Evolutionary conservation across 2,113 vertebrate species (phyloP), one percentile per base, ranked within the genome.

Genomic region (Epinephelus lanceolatus): DNA sequence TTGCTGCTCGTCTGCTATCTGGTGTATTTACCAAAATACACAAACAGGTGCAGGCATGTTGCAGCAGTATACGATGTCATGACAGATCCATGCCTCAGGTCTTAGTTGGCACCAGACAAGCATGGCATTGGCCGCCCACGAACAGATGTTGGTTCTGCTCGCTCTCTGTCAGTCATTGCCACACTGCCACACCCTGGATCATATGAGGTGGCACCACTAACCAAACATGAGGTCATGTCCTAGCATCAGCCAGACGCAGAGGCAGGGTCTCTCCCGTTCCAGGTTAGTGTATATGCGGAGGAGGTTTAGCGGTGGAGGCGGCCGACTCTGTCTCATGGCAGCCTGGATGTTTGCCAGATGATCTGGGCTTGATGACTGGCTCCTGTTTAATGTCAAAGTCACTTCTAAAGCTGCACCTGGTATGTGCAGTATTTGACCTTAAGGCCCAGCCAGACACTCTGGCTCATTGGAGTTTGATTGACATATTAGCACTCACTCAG

Each of bases 331-430:
- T 84, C 83, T 88, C 85, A 80, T 75, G 65, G 66, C 81, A 66
- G 82, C 59, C 77, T 88, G 91, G 91, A 89, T 68, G 80, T 45
- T 85, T 91, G 82, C 94, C 92, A 86, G 90, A 86, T 84, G 85
- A 89, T 83, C 67, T 56, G 6, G 57, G 82, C 85, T 78, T 78
- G 90, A 86, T 85, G 90, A 83, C 86, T 82, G 90, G 82, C 90
- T 93, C 87, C 93, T 93, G 92, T 85, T 90, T 92, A 94, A 93
- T 92, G 94, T 94, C 91, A 93, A 80, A 92, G 91, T 90, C 88
- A 91, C 88, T 92, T 92, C 87, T 89, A 89, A 92, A 93, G 89
- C 81, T 76, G 71, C 87, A 82, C 72, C 89, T 85, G 91, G 91
- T 90, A 93, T 94, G 90, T 83, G 84, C 69, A 90, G 86, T 21